Percentiles rank a stretch among this genome's conserved stretches.
Conservation (phyloP, 2,888 invertebrate genomes). For the Plemyria rubiginata region DNA sequence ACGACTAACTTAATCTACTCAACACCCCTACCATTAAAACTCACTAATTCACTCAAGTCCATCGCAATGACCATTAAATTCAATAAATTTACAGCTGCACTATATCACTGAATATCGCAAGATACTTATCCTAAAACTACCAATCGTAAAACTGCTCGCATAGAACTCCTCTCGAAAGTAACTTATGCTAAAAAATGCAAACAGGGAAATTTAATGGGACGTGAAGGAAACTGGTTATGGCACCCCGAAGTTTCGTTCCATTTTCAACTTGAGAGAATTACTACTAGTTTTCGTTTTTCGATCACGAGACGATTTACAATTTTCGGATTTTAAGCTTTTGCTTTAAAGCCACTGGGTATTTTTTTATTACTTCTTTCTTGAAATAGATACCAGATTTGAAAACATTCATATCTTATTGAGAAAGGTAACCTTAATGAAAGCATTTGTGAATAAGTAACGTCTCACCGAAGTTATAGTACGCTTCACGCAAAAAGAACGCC, state of each 20-base stretch:
- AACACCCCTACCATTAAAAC: constrained; percentile 40
- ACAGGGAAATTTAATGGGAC: constrained; percentile 84
- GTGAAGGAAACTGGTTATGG: constrained; percentile 79
- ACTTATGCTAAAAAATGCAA: constrained; percentile 85
- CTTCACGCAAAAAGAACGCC: too few relatives aligned
- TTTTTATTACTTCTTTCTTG: too few relatives aligned
- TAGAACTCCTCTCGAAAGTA: constrained; percentile 66
- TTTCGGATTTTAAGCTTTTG: too few relatives aligned
- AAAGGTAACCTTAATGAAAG: too few relatives aligned
- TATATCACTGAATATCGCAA: constrained; percentile 40
- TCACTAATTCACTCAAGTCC: constrained; percentile 50
- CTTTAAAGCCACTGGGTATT: too few relatives aligned
- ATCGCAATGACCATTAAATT: constrained; percentile 53
- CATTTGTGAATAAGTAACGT: too few relatives aligned
- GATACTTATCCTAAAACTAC: constrained; percentile 68
- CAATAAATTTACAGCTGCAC: constrained; percentile 54
- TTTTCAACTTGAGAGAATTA: constrained; percentile 60
- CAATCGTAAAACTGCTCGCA: constrained; percentile 72
- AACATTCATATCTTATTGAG: too few relatives aligned
- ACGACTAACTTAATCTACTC: neutral
- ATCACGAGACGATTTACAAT: constrained; percentile 32
- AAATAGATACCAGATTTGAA: too few relatives aligned
- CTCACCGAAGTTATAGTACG: too few relatives aligned
- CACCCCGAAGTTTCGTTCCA: constrained; percentile 71
- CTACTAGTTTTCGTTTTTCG: constrained; percentile 46